phyloP scores from a whole-genome alignment of 2,888 invertebrate species.

The Hydriomena furcata region DNA sequence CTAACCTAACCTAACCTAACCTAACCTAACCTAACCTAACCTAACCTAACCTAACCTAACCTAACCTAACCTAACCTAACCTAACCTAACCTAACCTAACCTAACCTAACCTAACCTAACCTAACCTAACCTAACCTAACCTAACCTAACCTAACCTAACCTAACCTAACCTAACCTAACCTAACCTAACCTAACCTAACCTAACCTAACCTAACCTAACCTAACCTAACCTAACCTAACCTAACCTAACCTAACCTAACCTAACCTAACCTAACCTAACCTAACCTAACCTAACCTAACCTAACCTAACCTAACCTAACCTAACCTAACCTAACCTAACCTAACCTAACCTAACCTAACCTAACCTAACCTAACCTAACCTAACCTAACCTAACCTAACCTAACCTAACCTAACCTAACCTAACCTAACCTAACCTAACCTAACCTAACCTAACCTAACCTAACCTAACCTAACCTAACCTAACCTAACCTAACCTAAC shows the following conservation, averaged over 20 bases:
- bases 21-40: background rate
- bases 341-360: background rate
- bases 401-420: background rate
- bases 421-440: background rate
- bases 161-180: background rate
- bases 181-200: background rate
- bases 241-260: background rate
- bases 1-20: background rate
- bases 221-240: background rate
- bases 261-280: background rate
- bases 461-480: conserved; percentile 15
- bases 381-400: background rate
- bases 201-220: background rate
- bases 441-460: conserved; percentile 5
- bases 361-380: background rate
- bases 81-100: background rate
- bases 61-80: too few relatives aligned
- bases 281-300: background rate
- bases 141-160: background rate
- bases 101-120: background rate
- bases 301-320: background rate
- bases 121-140: background rate
- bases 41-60: background rate
- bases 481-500: conserved; percentile 33
- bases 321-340: background rate